phyloP scores from a whole-genome alignment of 2,888 invertebrate species.

The Drosophila lutescens region DNA sequence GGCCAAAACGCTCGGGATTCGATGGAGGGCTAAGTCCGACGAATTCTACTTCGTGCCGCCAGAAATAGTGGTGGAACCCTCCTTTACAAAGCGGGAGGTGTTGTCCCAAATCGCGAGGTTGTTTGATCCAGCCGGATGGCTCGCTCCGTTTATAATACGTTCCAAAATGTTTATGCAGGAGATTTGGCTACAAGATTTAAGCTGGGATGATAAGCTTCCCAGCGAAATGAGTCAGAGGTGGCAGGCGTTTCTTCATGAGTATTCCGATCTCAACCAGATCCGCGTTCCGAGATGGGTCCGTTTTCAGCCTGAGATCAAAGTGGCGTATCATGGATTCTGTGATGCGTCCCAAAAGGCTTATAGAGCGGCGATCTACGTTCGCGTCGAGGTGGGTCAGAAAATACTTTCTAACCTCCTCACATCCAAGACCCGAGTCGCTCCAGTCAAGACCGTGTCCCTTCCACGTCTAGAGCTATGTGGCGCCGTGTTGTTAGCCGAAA shows the following conservation, averaged over 20 bases:
- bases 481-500: no score
- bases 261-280: background rate
- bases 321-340: no score
- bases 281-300: background rate
- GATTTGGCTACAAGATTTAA: no score
- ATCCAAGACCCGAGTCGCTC: no score
- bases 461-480: no score
- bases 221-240: background rate
- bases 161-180: background rate
- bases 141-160: no score
- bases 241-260: background rate
- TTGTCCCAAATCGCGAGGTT: background rate
- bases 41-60: no score
- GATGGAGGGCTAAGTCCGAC: no score
- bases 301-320: background rate
- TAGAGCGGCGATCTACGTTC: slow-evolving; percentile 5
- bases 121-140: no score
- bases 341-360: background rate
- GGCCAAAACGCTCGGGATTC: background rate
- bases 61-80: no score
- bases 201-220: background rate
- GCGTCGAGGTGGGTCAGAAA: background rate
- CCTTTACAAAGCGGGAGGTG: background rate
- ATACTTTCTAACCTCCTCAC: no score
- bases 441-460: no score